Evolutionary conservation across 1,140 invertebrate genomes (phyloP), one percentile per base, ranked within the genome.

Genomic region (Aphaenogaster rudis): DNA sequence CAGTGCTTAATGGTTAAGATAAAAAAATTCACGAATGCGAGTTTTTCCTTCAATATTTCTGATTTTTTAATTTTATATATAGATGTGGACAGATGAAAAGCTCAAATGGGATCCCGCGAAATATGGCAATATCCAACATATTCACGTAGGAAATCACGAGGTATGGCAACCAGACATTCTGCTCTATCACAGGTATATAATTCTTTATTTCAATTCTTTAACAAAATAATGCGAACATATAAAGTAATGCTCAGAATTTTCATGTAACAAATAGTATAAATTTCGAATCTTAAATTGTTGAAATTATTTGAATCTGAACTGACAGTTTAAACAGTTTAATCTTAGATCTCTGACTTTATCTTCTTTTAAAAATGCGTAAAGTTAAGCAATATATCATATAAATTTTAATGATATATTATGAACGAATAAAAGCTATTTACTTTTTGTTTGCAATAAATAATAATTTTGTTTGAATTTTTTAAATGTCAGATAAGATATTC

Each of bases 151-250:
- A 0, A 95, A 96, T 84, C 96, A 97, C 89, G 97, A 97, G 94
- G 94, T 97, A 69, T 97, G 97, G 97, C 96, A 96, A 89, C 97
- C 97, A 1, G 96, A 97, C 93, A 95, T 97, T 4, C 95, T 96
- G 63, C 94, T 97, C 5, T 97, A 97, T 87, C 97, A 97, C 91
- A 96, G 96, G 96, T 96, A 90, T 76, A 66, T 39, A 33, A 28
- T 54, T 28, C 7, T 57, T 48, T 15, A 59, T 39, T n/a, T 61
- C 54, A 9, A 81, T 82, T 90, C 7, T 74, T 17, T n/a, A 15
- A n/a, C 45, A 67, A 69, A 48, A 48, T 28, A n/a, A 36, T 7
- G 69, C 48, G 2, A 33, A 74, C 59, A 15, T 13, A 8, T 71
- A 72, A 54, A 67, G 28, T 21, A 52, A 2, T 17, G 15, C 15